Conservation (phyloP, 2,888 invertebrate genomes). For the Meloe dianella region DNA sequence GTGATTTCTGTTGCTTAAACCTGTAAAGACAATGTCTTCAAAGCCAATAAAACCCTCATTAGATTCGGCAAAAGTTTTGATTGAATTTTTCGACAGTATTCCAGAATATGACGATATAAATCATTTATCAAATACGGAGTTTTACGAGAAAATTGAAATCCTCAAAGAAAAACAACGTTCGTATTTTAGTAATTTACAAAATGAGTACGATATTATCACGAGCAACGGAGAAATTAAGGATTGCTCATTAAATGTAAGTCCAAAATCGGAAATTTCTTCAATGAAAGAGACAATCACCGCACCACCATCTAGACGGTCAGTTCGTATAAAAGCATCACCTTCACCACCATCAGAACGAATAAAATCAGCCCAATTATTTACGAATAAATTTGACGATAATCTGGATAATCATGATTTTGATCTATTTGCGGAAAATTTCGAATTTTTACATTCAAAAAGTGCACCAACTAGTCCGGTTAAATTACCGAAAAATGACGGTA, state of each 20-base stretch:
- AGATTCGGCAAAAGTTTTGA: constrained; percentile 66
- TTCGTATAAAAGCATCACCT: constrained; percentile 56
- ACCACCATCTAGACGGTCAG: constrained; percentile 57
- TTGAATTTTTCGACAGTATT: constrained; percentile 78
- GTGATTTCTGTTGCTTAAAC: background rate
- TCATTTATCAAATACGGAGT: constrained; percentile 77
- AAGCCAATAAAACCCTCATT: background rate
- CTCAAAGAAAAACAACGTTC: constrained; percentile 69
- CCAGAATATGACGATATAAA: constrained; percentile 81
- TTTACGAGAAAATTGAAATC: constrained; percentile 73
- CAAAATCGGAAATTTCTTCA: constrained; percentile 4
- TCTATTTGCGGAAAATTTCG: constrained; percentile 41
- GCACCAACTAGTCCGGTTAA: constrained; percentile 66
- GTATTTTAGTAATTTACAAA: constrained; percentile 52
- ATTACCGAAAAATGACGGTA: constrained; percentile 51
- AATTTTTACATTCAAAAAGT: constrained; percentile 58
- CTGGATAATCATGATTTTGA: constrained; percentile 56
- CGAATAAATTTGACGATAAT: constrained; percentile 43
- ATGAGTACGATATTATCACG: constrained; percentile 45
- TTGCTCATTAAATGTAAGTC: background rate
- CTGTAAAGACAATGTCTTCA: background rate
- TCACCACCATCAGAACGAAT: constrained; percentile 29
- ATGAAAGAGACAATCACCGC: constrained; percentile 24
- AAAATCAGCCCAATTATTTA: constrained; percentile 52
- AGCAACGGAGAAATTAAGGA: constrained; percentile 38